Percentiles rank a stretch among this genome's conserved stretches.
These are phyloP conservation scores for Oceanites oceanicus DNA, from an alignment of 2,113 vertebrate species.

Conservation along the genomic window DNA sequence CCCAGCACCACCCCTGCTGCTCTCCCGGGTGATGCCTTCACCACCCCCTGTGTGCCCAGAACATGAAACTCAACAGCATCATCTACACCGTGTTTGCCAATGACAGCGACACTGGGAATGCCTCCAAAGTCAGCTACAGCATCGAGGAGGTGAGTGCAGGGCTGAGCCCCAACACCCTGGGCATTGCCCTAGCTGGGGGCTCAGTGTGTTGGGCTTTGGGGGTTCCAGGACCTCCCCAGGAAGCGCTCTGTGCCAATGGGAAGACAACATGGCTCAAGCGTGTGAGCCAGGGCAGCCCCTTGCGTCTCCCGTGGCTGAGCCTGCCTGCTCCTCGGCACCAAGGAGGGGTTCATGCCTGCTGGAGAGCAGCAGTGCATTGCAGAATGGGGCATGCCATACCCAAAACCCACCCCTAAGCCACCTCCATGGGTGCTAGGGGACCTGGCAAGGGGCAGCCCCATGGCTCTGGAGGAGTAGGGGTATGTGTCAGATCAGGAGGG, in stretches of 20 bases:
- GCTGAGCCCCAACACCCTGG: not conserved
- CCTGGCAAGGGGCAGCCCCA: fast-evolving
- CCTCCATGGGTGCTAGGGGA: not conserved
- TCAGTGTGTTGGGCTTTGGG: not conserved
- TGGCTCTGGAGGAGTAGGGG: not conserved
- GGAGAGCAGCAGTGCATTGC: not conserved
- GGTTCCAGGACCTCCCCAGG: not conserved
- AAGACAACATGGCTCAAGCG: fast-evolving
- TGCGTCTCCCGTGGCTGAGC: not conserved
- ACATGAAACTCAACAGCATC: not conserved
- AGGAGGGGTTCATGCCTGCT: not conserved
- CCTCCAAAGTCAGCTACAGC: slow-evolving; percentile 50
- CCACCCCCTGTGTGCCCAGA: not conserved
- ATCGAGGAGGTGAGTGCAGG: slow-evolving; percentile 20
- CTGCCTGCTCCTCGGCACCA: not conserved
- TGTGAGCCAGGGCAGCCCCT: not conserved
- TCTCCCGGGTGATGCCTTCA: not conserved
- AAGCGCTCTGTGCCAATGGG: not conserved
- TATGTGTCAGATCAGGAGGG: not conserved
- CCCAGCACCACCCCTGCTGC: not conserved
- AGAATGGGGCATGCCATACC: not conserved
- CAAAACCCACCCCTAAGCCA: not conserved
- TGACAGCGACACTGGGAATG: not conserved
- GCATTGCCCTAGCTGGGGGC: not conserved
- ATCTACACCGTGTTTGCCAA: slow-evolving; percentile 30